These are phyloP conservation scores for Pachyuromys duprasi DNA, from an alignment of 2,797 vertebrate species.

Conservation along the genomic window DNA sequence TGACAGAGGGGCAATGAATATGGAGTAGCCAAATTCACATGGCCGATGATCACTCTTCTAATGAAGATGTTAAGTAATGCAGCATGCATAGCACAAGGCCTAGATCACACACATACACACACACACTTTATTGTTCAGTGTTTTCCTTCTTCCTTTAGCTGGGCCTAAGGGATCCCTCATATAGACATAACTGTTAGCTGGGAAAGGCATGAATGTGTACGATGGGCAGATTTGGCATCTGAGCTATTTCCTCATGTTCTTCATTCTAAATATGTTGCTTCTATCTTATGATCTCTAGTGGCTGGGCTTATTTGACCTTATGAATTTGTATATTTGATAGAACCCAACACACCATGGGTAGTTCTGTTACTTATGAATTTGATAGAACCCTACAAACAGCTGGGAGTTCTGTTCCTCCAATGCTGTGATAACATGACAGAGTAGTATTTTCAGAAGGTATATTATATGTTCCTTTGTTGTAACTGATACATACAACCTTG, in stretches of 20 bases:
- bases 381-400: neutral
- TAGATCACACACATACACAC: neutral
- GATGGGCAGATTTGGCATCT: neutral
- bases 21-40: neutral
- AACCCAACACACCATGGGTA: neutral
- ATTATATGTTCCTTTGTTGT: neutral
- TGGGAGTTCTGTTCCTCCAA: neutral
- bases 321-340: neutral
- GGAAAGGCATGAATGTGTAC: neutral
- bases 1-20: neutral
- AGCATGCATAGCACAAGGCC: neutral
- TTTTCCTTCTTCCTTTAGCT: neutral
- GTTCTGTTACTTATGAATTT: neutral
- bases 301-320: neutral
- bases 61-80: neutral
- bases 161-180: neutral
- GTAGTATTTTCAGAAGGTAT: neutral
- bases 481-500: neutral
- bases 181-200: neutral
- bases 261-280: neutral
- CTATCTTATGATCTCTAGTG: neutral
- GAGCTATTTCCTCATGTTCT: neutral
- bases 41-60: neutral
- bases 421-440: neutral
- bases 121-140: neutral